These are phyloP conservation scores for Neolamprologus tretocephalus DNA, from an alignment of 2,113 vertebrate species.

Conservation along the genomic window DNA sequence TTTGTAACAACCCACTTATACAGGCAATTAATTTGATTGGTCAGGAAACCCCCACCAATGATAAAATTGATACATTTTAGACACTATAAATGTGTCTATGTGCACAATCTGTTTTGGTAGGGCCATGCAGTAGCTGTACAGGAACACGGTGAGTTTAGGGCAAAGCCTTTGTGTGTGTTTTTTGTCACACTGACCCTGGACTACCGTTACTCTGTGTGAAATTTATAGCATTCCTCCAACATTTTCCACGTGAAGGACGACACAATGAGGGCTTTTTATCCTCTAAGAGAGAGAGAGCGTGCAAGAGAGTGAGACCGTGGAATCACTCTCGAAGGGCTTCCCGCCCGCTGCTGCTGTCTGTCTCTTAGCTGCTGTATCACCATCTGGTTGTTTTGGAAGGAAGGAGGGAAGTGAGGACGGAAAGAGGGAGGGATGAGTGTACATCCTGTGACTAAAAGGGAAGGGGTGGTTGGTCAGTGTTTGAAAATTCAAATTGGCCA, in stretches of 20 bases:
- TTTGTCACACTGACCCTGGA: conserved; percentile 9
- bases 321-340: conserved; percentile 49
- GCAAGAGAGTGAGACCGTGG: conserved; percentile 39
- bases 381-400: conserved; percentile 50
- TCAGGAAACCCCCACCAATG: background rate
- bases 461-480: background rate
- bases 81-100: background rate
- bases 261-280: conserved; percentile 66
- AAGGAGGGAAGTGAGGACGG: background rate
- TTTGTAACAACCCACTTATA: background rate
- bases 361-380: conserved; percentile 50
- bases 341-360: conserved; percentile 55
- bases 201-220: conserved; percentile 1
- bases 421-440: conserved; percentile 10
- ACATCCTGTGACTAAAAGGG: conserved; percentile 32
- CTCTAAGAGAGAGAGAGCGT: background rate
- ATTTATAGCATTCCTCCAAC: conserved; percentile 34
- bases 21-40: background rate
- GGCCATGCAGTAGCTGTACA: background rate
- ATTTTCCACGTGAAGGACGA: conserved; percentile 41
- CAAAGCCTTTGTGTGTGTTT: background rate
- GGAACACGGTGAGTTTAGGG: background rate
- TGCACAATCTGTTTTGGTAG: background rate
- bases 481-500: conserved; percentile 57
- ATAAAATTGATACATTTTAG: background rate